phyloP scores from a whole-genome alignment of 2,113 vertebrate genomes.

The Chamaetylas fuelleborni region DNA sequence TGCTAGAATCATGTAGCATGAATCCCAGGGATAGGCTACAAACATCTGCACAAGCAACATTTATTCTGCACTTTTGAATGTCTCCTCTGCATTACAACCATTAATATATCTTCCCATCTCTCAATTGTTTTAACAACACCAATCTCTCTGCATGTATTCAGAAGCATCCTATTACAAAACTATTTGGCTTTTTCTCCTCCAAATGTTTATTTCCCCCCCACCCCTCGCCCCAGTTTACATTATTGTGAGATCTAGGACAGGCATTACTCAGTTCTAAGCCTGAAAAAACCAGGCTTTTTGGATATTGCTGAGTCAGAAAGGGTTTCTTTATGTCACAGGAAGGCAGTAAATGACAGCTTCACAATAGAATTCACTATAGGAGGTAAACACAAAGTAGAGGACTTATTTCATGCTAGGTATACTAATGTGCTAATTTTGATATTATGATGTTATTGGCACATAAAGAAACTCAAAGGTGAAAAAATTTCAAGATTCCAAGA shows the following conservation, averaged over 20 bases:
- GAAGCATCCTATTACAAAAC: neutral
- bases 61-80: neutral
- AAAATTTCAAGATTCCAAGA: neutral
- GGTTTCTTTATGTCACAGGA: neutral
- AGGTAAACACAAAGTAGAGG: neutral
- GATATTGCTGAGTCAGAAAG: neutral
- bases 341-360: neutral
- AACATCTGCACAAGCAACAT: neutral
- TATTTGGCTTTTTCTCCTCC: neutral
- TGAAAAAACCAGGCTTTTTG: neutral
- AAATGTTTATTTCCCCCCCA: neutral
- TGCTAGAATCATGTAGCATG: neutral
- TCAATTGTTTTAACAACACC: neutral
- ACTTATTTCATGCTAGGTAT: neutral
- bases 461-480: neutral
- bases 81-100: neutral
- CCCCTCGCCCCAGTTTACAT: neutral
- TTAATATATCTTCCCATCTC: neutral
- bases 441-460: neutral
- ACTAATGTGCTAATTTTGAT: neutral
- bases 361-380: conserved; percentile 1
- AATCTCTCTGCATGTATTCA: neutral
- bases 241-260: neutral
- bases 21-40: neutral
- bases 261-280: neutral